Base-by-base conservation (phyloP, 2,113 vertebrate species). In the Paratilapia polleni region DNA sequence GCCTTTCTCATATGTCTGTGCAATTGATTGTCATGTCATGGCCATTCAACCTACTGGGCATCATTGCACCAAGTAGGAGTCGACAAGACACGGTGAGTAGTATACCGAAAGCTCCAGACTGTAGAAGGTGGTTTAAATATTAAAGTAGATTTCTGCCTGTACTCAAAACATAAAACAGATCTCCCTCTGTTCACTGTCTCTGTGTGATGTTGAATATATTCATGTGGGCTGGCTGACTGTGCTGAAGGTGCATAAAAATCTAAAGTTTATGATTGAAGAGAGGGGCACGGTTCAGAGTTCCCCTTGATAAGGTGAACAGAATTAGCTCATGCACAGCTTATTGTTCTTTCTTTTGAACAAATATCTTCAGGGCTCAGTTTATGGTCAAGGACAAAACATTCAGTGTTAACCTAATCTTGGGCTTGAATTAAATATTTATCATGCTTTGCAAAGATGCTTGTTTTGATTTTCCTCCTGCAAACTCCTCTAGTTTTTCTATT, bases 351-450 rank as follows among this genome's bases (percentile, higher is more conserved):
- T 62, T 79, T 91, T 89, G 83, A 89, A 81, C 80, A 87, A 83
- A 90, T 87, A 90, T 91, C 89, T 86, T 78, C 78, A 24, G 70
- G 87, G 76, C 56, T 87, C 59, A 52, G 79, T 59, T 52, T 86
- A 62, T 77, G 78, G 91, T 86, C 91, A 91, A 93, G 92, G 89
- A 86, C 78, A 87, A 88, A 88, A 82, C 68, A 84, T 84, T 82
- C 81, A 60, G 49, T 36, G 63, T 83, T 84, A 77, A 79, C 80
- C 73, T 86, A 78, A 83, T 94, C 81, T 91, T 93, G 28, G 49
- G 56, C 74, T 86, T 57, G 26, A 88, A 94, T 94, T 83, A 93
- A 95, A 95, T 95, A 95, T 94, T 94, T 90, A 94, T 91, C 85
- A 54, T 87, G 81, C 91, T 93, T 91, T 92, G 87, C 77, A 80